Base-by-base conservation (phyloP, 2,888 invertebrate genomes). In the Orthosia gothica region DNA sequence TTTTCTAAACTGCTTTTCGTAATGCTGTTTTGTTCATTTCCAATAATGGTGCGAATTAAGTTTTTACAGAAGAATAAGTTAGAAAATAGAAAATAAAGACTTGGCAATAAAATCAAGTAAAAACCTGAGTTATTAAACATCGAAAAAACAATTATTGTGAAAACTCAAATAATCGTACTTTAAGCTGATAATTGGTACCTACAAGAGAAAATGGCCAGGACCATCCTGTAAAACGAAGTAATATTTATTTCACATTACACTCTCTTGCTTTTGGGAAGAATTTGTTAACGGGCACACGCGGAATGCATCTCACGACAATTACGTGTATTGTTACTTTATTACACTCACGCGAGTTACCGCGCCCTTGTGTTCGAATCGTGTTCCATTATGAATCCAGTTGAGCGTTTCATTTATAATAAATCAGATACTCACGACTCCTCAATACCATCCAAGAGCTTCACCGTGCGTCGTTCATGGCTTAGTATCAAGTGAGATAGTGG, bases 1-100 rank as follows among this genome's bases (percentile, higher is more conserved):
- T 47, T 47, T 81, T 55, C 63, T 59, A 40, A 74, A 50, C 74
- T 47, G 58, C 55, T 66, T 55, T 54, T 16, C 54, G 16, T 63
- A 57, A 62, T 47, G 16, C 12, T 74, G 49, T 58, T 52, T 55
- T 23, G 58, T 23, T 3, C 16, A 64, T 57, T 50, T 26, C 49
- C 61, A 32, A 26, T 50, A 26, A 5, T 58, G 16, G 58, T 32
- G 18, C 45, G n/a, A 65, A 55, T 74, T 15, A 58, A 3, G 11
- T 3, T 55, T 40, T 40, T 23, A n/a, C 18, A 20, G 40, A 9
- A 50, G 5, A 54, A 13, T 9, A 47, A 45, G 55, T 20, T 13
- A 0, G 16, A 47, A 45, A 68, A 32, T 13, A 0, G 16, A 47
- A 65, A 5, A 18, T 4, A 2, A 47, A 20, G 0, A 20, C 45